These are phyloP conservation scores for Lagorchestes hirsutus DNA, from an alignment of 2,797 vertebrate genomes.

Conservation along the genomic window DNA sequence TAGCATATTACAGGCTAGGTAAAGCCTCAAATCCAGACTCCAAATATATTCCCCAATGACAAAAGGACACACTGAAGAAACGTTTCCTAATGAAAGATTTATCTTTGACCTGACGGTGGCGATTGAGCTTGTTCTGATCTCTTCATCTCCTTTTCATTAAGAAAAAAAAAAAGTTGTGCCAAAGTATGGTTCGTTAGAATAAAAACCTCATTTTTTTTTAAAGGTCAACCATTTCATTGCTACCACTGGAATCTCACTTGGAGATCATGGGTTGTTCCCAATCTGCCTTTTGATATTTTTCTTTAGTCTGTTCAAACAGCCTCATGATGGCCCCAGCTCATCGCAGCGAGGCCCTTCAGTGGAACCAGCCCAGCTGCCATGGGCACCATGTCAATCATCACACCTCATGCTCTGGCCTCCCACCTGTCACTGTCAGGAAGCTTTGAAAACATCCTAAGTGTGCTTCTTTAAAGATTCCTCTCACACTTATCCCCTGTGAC, in stretches of 20 bases:
- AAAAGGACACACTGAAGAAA: conserved; percentile 69
- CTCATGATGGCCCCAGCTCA: conserved; percentile 72
- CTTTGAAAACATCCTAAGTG: conserved; percentile 68
- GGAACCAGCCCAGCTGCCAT: conserved; percentile 66
- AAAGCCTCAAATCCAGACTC: conserved; percentile 72
- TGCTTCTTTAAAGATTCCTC: conserved; percentile 68
- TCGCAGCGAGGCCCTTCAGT: conserved; percentile 50
- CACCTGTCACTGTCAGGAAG: conserved; percentile 5
- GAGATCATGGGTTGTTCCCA: conserved; percentile 81
- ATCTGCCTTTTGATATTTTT: conserved; percentile 80
- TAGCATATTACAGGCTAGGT: conserved; percentile 70
- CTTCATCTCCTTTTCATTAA: conserved; percentile 73
- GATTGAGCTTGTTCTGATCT: conserved; percentile 73
- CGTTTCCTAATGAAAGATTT: conserved; percentile 77
- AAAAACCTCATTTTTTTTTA: conserved; percentile 73
- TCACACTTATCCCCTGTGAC: conserved; percentile 39
- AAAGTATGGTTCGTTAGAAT: conserved; percentile 82
- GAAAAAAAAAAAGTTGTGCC: conserved; percentile 70
- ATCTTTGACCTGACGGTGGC: conserved; percentile 75
- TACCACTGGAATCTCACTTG: conserved; percentile 81
- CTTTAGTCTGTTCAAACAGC: conserved; percentile 82
- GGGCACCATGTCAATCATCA: conserved; percentile 44
- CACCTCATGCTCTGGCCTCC: conserved; percentile 4
- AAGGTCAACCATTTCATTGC: conserved; percentile 75
- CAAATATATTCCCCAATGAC: conserved; percentile 75